Evolutionary conservation across 1,140 invertebrate genomes (phyloP).

Genomic region (Frieseomelitta varia): DNA sequence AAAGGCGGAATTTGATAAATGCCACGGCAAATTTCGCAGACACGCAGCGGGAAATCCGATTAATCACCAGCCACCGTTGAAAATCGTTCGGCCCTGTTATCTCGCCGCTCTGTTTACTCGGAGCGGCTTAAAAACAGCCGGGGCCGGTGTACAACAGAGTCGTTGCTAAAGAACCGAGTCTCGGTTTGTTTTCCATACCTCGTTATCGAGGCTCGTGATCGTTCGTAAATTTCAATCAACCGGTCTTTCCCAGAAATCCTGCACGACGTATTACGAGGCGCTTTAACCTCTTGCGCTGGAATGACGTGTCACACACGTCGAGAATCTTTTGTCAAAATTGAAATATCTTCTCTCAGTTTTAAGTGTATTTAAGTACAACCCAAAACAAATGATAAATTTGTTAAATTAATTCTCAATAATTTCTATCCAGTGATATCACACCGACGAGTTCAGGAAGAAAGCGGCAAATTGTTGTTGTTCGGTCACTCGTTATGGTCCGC

Average conservation of each 20-base stretch:
- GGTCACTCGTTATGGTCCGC: no score
- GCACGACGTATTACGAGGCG: not conserved
- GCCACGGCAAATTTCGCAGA: constrained; percentile 42
- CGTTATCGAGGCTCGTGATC: not conserved
- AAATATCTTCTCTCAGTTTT: no score
- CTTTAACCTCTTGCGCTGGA: no score
- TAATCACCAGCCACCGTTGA: constrained; percentile 30
- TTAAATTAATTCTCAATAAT: no score
- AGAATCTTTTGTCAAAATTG: no score
- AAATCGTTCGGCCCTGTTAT: constrained; percentile 31
- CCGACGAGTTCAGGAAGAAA: no score
- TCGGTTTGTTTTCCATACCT: not conserved
- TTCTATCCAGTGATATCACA: no score
- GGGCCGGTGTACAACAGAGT: not conserved
- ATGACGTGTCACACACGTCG: no score
- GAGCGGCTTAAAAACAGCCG: not conserved
- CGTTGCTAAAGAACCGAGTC: not conserved
- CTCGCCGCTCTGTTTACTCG: not conserved
- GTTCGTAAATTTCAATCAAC: not conserved
- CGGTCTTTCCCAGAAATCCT: not conserved
- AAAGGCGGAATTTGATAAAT: constrained; percentile 47
- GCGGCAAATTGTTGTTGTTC: no score
- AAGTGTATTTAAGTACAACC: no score
- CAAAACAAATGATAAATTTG: no score
- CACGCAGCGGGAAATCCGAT: constrained; percentile 29